phyloP scores from a whole-genome alignment of 2,797 vertebrate species.

The Sandelia bainsii region DNA sequence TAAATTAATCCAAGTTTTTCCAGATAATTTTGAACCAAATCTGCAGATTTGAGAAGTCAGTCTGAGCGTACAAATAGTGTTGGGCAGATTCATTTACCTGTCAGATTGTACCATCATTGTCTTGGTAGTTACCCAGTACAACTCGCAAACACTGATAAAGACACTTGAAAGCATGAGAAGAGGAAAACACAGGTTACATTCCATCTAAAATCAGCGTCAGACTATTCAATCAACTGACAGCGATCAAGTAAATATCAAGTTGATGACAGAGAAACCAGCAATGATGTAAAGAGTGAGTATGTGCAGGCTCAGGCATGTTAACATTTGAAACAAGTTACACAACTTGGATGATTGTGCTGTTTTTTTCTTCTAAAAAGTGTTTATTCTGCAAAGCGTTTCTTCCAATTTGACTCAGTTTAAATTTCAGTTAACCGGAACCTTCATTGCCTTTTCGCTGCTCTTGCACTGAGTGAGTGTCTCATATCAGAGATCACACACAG shows the following conservation, averaged over 20 bases:
- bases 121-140: slow-evolving; percentile 13
- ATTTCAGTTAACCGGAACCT: slow-evolving; percentile 23
- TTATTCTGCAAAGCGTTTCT: not conserved
- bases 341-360: slow-evolving; percentile 39
- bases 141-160: slow-evolving; percentile 19
- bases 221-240: slow-evolving; percentile 36
- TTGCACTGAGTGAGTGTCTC: slow-evolving; percentile 22
- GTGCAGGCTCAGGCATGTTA: slow-evolving; percentile 47
- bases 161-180: slow-evolving; percentile 17
- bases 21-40: slow-evolving; percentile 9
- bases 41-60: slow-evolving; percentile 16
- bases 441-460: slow-evolving; percentile 43
- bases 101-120: slow-evolving; percentile 32
- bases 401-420: not conserved
- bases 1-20: slow-evolving; percentile 9
- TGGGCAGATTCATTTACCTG: not conserved
- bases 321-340: slow-evolving; percentile 12
- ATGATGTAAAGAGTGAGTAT: slow-evolving; percentile 29
- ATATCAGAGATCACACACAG: slow-evolving; percentile 34
- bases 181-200: slow-evolving; percentile 57
- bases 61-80: not conserved
- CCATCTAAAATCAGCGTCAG: slow-evolving; percentile 28
- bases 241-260: slow-evolving; percentile 53
- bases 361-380: not conserved
- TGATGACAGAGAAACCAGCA: slow-evolving; percentile 43